Evolutionary conservation across 2,797 vertebrate genomes (phyloP).

Genomic region (Sebastes glaucus): DNA sequence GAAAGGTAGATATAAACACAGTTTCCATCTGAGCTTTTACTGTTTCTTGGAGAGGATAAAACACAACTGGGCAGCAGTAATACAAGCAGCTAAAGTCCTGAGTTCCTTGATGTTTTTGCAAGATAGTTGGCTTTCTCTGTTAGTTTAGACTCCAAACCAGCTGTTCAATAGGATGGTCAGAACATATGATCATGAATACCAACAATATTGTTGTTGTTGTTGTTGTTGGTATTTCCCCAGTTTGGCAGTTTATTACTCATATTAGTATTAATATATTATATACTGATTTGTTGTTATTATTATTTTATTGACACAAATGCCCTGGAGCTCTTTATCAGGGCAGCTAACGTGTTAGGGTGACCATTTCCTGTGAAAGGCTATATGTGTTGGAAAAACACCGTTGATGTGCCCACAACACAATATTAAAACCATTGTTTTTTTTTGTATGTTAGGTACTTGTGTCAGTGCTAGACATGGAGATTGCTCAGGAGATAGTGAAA

Average conservation of each 20-base stretch:
- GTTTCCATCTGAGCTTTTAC: background rate
- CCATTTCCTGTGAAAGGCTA: too few species aligned
- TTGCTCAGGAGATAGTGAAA: slow-evolving; percentile 88
- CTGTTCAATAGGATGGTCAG: background rate
- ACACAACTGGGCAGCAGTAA: background rate
- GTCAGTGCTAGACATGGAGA: slow-evolving; percentile 76
- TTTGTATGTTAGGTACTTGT: slow-evolving; percentile 80
- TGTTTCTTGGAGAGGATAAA: background rate
- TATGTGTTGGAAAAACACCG: too few species aligned
- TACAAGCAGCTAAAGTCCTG: background rate
- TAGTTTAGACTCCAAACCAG: background rate
- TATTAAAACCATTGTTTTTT: background rate
- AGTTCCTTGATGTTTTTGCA: background rate
- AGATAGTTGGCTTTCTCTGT: background rate
- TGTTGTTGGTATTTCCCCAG: background rate
- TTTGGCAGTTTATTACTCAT: background rate
- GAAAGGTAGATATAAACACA: slow-evolving; percentile 78
- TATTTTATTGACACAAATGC: background rate
- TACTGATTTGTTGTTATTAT: background rate
- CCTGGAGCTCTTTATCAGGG: background rate
- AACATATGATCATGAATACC: background rate
- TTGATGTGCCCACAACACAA: background rate
- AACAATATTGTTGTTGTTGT: background rate
- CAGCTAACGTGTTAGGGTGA: background rate
- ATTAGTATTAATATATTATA: background rate